These are phyloP conservation scores for Anthoscopus minutus DNA, from an alignment of 2,113 vertebrate species.

Conservation along the genomic window DNA sequence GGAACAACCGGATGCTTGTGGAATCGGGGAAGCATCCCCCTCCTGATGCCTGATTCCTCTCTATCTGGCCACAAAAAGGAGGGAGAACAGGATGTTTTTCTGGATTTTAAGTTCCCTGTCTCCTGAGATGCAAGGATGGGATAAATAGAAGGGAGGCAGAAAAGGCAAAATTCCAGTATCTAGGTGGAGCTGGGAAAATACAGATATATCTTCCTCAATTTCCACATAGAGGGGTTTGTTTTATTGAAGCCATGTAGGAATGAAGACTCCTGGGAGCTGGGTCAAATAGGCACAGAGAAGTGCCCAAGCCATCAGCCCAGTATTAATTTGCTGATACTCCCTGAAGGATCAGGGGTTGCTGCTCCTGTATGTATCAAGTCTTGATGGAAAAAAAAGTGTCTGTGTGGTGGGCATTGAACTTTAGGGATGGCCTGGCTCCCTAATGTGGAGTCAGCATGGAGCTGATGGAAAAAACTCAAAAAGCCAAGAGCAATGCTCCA, in stretches of 20 bases:
- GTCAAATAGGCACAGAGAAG: not conserved
- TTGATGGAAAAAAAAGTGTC: not conserved
- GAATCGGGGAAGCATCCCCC: not conserved
- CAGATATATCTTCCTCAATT: not conserved
- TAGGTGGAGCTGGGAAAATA: not conserved
- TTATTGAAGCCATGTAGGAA: not conserved
- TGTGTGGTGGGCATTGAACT: not conserved
- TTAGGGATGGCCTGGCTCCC: not conserved
- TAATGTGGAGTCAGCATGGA: not conserved
- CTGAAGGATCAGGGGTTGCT: not conserved
- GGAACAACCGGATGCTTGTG: not conserved
- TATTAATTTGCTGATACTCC: not conserved
- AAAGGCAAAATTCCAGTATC: not conserved
- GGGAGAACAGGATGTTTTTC: not conserved
- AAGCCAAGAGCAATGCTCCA: not conserved
- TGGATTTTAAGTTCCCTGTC: not conserved
- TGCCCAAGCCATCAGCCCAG: not conserved
- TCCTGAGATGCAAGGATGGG: accelerated
- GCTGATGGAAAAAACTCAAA: not conserved
- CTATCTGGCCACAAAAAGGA: not conserved
- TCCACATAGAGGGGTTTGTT: not conserved
- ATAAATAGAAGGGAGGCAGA: not conserved
- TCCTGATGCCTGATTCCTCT: not conserved
- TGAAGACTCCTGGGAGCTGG: not conserved
- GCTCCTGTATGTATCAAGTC: not conserved